Conservation (phyloP, 2,888 invertebrate genomes). For the Barypeithes pellucidus region DNA sequence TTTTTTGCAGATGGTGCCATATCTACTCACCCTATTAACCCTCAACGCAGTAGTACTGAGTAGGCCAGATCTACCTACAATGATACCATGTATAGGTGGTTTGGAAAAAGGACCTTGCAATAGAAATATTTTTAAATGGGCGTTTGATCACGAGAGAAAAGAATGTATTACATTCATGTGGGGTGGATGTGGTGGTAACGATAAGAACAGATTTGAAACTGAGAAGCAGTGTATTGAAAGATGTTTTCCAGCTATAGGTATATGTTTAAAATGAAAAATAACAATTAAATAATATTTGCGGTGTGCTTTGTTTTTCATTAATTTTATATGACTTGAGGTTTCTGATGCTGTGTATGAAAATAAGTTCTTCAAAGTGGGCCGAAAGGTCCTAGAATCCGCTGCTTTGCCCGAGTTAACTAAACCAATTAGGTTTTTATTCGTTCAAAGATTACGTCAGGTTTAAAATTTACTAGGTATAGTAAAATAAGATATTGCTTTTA, state of each 20-base stretch:
- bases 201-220: slow-evolving; percentile 79
- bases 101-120: slow-evolving; percentile 68
- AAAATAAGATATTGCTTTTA: no score
- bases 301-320: no score
- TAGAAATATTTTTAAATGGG: slow-evolving; percentile 81
- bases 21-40: neutral
- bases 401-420: no score
- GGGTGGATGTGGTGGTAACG: slow-evolving; percentile 81
- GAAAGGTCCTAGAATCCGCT: no score
- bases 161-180: slow-evolving; percentile 78
- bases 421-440: no score
- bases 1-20: slow-evolving; percentile 28
- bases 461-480: no score
- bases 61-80: slow-evolving; percentile 17
- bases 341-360: no score
- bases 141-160: slow-evolving; percentile 75
- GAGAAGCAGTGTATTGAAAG: slow-evolving; percentile 78
- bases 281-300: no score
- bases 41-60: neutral
- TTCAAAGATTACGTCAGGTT: no score
- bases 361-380: no score
- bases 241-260: slow-evolving; percentile 69
- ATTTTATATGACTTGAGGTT: no score
- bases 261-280: slow-evolving; percentile 17
- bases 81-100: slow-evolving; percentile 71